These are phyloP conservation scores for Stenichneumon culpator DNA, from an alignment of 2,888 invertebrate genomes.

Conservation along the genomic window DNA sequence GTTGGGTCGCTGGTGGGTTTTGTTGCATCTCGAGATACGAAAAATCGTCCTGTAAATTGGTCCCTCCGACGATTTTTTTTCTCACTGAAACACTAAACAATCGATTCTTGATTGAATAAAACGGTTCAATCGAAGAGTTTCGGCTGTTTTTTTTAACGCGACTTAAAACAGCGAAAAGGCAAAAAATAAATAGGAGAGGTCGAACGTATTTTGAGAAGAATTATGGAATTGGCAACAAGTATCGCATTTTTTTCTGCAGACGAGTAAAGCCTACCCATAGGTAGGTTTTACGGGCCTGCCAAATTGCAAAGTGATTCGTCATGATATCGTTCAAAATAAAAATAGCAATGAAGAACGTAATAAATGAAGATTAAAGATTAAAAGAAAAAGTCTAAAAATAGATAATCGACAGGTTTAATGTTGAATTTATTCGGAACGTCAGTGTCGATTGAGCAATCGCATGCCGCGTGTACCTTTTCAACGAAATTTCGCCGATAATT, in stretches of 20 bases:
- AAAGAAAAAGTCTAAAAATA: neutral
- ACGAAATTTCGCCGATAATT: neutral
- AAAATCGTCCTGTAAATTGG: neutral
- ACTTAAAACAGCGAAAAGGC: neutral
- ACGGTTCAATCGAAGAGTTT: neutral
- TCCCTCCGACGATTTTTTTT: neutral
- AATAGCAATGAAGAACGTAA: neutral
- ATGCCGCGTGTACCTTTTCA: neutral
- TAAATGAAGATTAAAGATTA: no score
- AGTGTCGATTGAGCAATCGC: neutral
- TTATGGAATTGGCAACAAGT: no score
- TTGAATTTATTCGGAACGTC: neutral
- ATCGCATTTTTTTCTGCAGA: no score
- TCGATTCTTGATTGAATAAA: neutral
- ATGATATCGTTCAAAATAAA: neutral
- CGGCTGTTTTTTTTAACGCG: no score
- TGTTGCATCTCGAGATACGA: conserved; percentile 43
- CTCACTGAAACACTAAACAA: neutral
- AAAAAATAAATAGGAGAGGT: neutral
- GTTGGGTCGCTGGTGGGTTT: conserved; percentile 11
- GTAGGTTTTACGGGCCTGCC: no score
- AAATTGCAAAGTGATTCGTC: no score
- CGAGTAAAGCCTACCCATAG: no score
- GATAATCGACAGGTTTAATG: neutral
- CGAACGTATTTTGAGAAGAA: no score